phyloP scores from a whole-genome alignment of 2,113 vertebrate genomes.

The Maccullochella peelii region DNA sequence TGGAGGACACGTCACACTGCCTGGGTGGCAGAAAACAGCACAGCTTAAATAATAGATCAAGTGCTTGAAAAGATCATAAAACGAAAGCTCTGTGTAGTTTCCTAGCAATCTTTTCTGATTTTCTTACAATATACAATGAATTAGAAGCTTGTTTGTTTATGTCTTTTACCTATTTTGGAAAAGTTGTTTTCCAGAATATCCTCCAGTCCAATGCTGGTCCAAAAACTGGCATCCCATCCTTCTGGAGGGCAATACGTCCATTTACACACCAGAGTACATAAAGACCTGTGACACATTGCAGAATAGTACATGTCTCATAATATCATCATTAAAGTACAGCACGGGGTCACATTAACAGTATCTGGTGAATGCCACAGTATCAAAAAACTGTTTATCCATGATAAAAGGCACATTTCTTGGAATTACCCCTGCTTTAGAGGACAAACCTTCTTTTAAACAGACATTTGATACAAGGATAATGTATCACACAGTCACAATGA shows the following conservation, averaged over 20 bases:
- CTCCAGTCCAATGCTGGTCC: constrained; percentile 89
- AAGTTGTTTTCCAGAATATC: constrained; percentile 90
- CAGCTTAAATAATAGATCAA: not conserved
- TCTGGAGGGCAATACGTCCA: constrained; percentile 92
- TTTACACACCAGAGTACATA: constrained; percentile 96
- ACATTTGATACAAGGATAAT: constrained; percentile 18
- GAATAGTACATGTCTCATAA: not conserved
- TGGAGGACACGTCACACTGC: constrained; percentile 88
- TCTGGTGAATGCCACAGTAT: constrained; percentile 11
- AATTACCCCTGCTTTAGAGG: not conserved
- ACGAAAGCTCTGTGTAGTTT: not conserved
- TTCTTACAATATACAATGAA: not conserved
- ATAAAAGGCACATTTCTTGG: not conserved
- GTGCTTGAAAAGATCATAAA: not conserved
- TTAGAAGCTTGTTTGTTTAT: not conserved
- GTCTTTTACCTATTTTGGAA: constrained; percentile 90
- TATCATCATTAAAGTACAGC: not conserved
- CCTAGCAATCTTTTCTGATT: not conserved
- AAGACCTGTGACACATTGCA: constrained; percentile 84
- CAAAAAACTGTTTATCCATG: not conserved
- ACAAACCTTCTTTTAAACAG: constrained; percentile 8
- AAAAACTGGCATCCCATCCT: constrained; percentile 94
- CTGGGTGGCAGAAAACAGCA: constrained; percentile 75
- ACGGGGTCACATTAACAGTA: not conserved
- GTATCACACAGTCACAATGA: not conserved